Base-by-base conservation (phyloP, 1,140 invertebrate species). In the Papilio glaucus region DNA sequence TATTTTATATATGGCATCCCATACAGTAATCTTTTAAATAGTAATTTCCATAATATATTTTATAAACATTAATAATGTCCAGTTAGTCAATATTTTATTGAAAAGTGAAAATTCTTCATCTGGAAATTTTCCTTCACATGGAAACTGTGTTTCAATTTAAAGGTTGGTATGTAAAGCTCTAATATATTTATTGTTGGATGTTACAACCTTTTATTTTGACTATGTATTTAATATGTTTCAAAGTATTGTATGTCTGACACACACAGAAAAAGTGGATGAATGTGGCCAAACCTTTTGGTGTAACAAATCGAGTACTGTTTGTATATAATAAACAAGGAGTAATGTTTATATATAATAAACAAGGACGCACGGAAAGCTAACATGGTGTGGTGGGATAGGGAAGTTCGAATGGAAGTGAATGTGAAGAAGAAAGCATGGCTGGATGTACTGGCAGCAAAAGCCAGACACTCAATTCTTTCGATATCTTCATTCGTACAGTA, bases 11-110 rank as follows among this genome's bases (percentile, higher is more conserved):
- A 8, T 53, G 18, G 9, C 8, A 24, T 53, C 18, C 21, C 9
- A 24, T 53, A 12, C 4, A 12, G 8, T 53, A 24, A 57, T 6
- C 2, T 57, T 57, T 57, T 1, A 24, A 4, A 57, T 4, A 57
- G 21, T 57, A 21, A 57, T 57, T 57, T 57, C 49, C 49, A 24
- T 57, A 26, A 57, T 10, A 57, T 57, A 18, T 57, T 57, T 57
- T 24, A 24, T 57, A 24, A 24, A 24, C 21, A 57, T 57, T 57
- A 13, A 24, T 12, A 10, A 26, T 57, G 49, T 9, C 49, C 21
- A 26, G 21, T 57, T 57, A 57, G 21, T 3, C 1, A 57, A 24
- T 57, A 57, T 24, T 13, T 57, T 24, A 57, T 57, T 57, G 49
- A 57, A 57, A 18, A 57, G 3, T 57, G 49, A 57, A 24, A 33